phyloP scores from a whole-genome alignment of 2,113 vertebrate species.

The Boulengeromyrus knoepffleri region DNA sequence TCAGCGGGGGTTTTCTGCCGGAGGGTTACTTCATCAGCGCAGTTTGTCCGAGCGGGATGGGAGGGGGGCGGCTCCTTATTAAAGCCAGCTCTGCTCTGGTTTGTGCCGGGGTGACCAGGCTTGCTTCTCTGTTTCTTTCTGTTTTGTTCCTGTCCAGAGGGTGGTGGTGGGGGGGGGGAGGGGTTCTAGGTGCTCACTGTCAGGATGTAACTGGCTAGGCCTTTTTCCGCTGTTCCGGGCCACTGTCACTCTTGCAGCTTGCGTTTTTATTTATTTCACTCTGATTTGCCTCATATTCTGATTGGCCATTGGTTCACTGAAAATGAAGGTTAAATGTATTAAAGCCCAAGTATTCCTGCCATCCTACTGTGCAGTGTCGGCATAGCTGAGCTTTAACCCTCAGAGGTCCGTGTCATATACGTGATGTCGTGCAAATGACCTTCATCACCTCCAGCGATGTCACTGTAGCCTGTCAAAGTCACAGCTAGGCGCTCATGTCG shows the following conservation, averaged over 20 bases:
- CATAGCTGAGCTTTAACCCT: not conserved
- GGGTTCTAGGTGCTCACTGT: not conserved
- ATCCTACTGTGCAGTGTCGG: not conserved
- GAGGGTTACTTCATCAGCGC: conserved; percentile 14
- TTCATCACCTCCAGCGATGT: not conserved
- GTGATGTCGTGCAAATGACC: not conserved
- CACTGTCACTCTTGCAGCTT: not conserved
- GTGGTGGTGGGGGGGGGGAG: not conserved
- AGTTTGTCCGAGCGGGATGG: not conserved
- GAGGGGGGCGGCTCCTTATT: conserved; percentile 35
- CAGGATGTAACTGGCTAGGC: not conserved
- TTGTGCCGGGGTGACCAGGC: not conserved
- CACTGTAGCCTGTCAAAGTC: not conserved
- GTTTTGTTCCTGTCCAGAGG: not conserved
- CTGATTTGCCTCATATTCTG: not conserved
- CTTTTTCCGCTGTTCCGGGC: not conserved
- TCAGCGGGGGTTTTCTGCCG: conserved; percentile 24
- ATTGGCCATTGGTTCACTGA: not conserved
- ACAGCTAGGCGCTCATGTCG: not conserved
- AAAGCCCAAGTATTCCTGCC: not conserved
- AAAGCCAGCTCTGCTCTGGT: conserved; percentile 42
- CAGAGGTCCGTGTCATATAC: not conserved
- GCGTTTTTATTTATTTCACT: not conserved
- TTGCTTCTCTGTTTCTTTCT: not conserved
- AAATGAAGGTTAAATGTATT: not conserved